Base-by-base conservation (phyloP, 1,140 invertebrate species). In the Manduca sexta region DNA sequence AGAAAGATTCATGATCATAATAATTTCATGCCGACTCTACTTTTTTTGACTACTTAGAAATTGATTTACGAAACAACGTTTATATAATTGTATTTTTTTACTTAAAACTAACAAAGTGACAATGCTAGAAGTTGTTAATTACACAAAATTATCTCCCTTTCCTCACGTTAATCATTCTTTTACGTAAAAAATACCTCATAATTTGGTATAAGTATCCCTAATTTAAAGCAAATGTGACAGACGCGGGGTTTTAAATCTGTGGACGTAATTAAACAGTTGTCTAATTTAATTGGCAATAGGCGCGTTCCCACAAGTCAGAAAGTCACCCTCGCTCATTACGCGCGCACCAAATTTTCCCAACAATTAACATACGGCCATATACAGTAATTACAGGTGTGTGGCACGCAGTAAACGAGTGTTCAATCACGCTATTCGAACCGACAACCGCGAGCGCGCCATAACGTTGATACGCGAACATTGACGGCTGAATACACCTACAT, bases 211-310 rank as follows among this genome's bases (percentile, higher is more conserved):
- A 64, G 45, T 52, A 59, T 51, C 53, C 44, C 41, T 64, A 69
- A 73, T 73, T 66, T 70, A 45, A 47, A 56, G 44, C 46, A 47
- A 52, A 26, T 38, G 47, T 30, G 34, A 56, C 54, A 56, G 49
- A 51, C 47, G 41, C 56, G 21, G 21, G 14, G 21, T 43, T 31
- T 43, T 7, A 34, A 45, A 43, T 63, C 43, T 52, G 33, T 52
- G 47, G 45, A 60, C 57, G 63, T 79, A 81, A 81, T 74, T 74
- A 73, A 77, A 78, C 74, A 80, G 66, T 81, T 79, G 77, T 79
- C 77, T 78, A 77, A 79, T 79, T 74, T 80, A 82, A 84, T 84
- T 84, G 78, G 78, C 81, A 81, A 76, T 75, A 70, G 54, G 81
- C 61, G 61, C 56, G 75, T 82, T 84, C 81, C 78, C 81, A 82